Base-by-base conservation (phyloP, 2,888 invertebrate species). In the Aporophyla nigra region DNA sequence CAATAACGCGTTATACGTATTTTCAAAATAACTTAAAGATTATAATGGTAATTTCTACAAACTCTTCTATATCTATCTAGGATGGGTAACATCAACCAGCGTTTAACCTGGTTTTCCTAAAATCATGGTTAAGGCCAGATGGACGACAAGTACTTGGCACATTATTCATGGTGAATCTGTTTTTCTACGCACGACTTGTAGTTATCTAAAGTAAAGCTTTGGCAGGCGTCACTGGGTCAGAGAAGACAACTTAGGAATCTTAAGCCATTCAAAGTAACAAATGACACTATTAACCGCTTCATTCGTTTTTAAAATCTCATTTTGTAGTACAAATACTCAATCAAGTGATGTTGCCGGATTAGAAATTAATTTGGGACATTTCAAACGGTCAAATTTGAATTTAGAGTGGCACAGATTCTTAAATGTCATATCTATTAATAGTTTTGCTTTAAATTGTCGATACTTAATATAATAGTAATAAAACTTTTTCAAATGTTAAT, bases 301-400 rank as follows among this genome's bases (percentile, higher is more conserved):
- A 66, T 71, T 67, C 46, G 53, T 56, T 76, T 82, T 40, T 62
- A 14, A 5, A 71, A 58, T 51, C 14, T 9, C 14, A 71, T 68
- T 78, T 67, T 33, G n/a, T 46, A 62, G 54, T 71, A 51, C 46
- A 62, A 83, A 67, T 53, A 33, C 27, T 51, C 40, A 24, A 59
- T 68, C 56, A 83, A 78, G 65, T 12, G 19, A 68, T 61, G 65
- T n/a, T 73, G 43, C 63, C 19, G 69, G 46, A 69, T 83, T 61
- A 27, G 5, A 66, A 74, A 84, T 74, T 73, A 66, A 70, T 81
- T 80, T 83, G 51, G 56, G 12, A 63, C n/a, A n/a, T 71, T 61
- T 33, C 0, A 68, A 83, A 58, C 74, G 66, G 66, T 74, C 53
- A 16, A 61, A 70, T 84, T 79, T 24, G 21, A 81, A 84, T 81